phyloP scores from a whole-genome alignment of 2,113 vertebrate genomes.

The Ondatra zibethicus region DNA sequence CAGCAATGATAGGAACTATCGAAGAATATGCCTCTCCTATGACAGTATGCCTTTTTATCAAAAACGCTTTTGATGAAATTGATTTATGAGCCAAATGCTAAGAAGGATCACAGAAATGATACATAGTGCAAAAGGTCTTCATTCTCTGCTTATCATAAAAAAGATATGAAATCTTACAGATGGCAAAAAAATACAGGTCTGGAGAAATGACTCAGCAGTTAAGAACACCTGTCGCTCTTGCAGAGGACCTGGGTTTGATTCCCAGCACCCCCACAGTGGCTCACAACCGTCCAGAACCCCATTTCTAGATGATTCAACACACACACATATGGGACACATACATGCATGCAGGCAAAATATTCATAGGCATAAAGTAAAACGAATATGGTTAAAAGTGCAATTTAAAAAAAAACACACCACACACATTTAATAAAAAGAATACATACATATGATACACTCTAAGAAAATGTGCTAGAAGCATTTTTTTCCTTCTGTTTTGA shows the following conservation, averaged over 20 bases:
- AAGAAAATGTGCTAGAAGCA: neutral
- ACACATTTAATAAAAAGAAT: neutral
- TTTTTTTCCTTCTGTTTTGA: neutral
- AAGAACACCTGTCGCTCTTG: no score
- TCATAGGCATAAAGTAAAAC: neutral
- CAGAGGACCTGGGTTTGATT: no score
- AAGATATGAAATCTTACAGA: neutral
- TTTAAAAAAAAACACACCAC: neutral
- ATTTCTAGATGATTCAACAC: neutral
- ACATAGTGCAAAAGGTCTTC: neutral
- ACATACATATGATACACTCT: neutral
- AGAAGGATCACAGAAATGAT: neutral
- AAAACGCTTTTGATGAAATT: neutral
- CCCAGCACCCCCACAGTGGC: neutral
- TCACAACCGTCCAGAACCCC: neutral
- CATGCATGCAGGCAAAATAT: neutral
- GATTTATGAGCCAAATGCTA: neutral
- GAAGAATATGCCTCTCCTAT: neutral
- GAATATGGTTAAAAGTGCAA: neutral
- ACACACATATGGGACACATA: neutral
- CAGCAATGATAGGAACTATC: neutral
- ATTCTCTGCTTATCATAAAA: neutral
- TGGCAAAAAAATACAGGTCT: neutral
- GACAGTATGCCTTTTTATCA: slow-evolving; percentile 20
- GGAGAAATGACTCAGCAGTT: neutral